phyloP scores from a whole-genome alignment of 2,113 vertebrate species.

The Oryzias javanicus region DNA sequence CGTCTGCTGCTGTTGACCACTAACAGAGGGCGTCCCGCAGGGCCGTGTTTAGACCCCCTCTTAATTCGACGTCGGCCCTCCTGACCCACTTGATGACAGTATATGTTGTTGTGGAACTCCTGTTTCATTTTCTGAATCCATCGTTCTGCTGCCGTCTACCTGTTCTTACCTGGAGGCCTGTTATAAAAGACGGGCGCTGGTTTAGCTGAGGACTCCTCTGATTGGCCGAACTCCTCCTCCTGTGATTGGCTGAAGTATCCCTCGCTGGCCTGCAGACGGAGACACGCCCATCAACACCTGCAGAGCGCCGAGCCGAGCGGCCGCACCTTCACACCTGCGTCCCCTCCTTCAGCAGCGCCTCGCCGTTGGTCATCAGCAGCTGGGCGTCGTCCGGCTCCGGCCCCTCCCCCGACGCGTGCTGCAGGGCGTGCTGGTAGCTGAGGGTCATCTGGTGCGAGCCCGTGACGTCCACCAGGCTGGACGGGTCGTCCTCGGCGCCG shows the following conservation, averaged over 20 bases:
- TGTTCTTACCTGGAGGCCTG: constrained; percentile 89
- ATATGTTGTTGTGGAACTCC: no score
- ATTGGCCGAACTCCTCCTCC: constrained; percentile 90
- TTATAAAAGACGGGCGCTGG: constrained; percentile 89
- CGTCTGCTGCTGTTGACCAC: no score
- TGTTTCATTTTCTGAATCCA: no score
- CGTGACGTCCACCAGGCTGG: constrained; percentile 78
- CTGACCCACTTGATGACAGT: no score
- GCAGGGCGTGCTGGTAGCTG: constrained; percentile 84
- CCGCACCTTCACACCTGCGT: constrained; percentile 77
- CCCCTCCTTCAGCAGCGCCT: constrained; percentile 88
- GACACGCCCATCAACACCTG: background rate
- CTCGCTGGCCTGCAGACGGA: constrained; percentile 85
- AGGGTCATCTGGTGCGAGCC: constrained; percentile 78
- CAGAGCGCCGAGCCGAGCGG: rapidly evolving
- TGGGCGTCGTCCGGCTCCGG: constrained; percentile 76
- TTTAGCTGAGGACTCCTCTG: constrained; percentile 88
- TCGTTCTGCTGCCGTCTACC: no score
- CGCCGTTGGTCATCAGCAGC: constrained; percentile 92
- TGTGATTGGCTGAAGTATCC: constrained; percentile 97
- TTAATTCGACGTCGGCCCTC: no score
- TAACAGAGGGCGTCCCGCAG: no score
- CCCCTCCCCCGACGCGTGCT: constrained; percentile 74
- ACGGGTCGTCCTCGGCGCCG: constrained; percentile 72
- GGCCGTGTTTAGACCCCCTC: no score